Evolutionary conservation across 2,888 invertebrate genomes (phyloP).

Genomic region (Euzetes globulus): DNA sequence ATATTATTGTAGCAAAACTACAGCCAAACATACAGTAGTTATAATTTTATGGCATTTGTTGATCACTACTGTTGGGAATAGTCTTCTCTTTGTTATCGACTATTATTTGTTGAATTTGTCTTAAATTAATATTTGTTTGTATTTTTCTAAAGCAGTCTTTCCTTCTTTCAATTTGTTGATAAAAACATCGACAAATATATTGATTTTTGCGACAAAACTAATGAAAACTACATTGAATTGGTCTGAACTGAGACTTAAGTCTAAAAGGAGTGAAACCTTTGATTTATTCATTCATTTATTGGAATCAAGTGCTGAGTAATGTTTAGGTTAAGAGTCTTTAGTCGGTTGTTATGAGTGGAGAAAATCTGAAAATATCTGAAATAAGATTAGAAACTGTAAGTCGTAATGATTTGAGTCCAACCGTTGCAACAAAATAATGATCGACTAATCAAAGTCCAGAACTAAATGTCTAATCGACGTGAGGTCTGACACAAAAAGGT

Average conservation of each 20-base stretch:
- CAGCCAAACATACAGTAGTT: not conserved
- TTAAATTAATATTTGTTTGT: not conserved
- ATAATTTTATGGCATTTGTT: not conserved
- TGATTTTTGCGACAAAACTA: not conserved
- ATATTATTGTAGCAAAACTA: not conserved
- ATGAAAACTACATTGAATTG: not conserved
- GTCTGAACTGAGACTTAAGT: not conserved
- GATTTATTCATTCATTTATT: no score
- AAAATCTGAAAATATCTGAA: no score
- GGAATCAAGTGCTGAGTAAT: no score
- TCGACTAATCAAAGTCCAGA: no score
- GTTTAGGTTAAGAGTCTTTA: no score
- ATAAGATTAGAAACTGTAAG: no score
- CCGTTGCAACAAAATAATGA: no score
- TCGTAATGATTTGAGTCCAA: no score
- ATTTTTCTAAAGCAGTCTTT: not conserved
- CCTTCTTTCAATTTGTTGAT: no score
- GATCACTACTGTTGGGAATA: not conserved
- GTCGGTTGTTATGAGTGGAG: no score
- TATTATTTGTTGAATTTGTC: slow-evolving; percentile 11
- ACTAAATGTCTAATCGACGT: no score
- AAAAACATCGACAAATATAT: not conserved
- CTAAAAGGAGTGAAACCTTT: not conserved
- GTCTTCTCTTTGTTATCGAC: not conserved
- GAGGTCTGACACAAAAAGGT: no score